These are phyloP conservation scores for Drosophila helvetica DNA, from an alignment of 2,888 invertebrate genomes.

Conservation along the genomic window DNA sequence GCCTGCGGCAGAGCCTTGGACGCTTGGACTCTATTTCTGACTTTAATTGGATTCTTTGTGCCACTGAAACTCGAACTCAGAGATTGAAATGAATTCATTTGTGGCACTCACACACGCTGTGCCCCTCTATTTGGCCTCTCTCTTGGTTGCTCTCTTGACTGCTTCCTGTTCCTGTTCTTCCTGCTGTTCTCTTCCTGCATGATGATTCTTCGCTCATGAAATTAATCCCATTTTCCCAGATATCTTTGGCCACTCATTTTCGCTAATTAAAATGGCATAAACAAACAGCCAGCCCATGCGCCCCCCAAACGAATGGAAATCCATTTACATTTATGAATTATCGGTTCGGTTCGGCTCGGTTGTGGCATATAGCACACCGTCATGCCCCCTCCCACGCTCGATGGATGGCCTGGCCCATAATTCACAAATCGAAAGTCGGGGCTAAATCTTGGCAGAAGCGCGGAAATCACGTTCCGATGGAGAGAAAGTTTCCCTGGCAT, in stretches of 20 bases:
- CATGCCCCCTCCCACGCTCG: constrained; percentile 18
- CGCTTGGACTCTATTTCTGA: constrained; percentile 18
- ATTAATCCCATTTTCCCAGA: constrained; percentile 14
- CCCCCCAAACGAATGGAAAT: constrained; percentile 14
- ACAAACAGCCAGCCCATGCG: constrained; percentile 50
- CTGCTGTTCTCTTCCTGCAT: constrained; percentile 19
- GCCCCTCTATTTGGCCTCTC: neutral
- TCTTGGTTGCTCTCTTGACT: neutral
- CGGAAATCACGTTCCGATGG: constrained; percentile 79
- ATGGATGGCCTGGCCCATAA: constrained; percentile 59
- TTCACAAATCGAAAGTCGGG: constrained; percentile 65
- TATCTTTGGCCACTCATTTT: constrained; percentile 50
- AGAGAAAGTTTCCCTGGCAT: constrained; percentile 70
- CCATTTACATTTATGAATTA: constrained; percentile 58
- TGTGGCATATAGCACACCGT: constrained; percentile 48
- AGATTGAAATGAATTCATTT: constrained; percentile 57
- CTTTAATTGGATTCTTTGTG: constrained; percentile 70
- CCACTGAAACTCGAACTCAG: constrained; percentile 6
- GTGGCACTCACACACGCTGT: constrained; percentile 4
- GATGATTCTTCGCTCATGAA: neutral
- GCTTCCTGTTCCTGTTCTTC: neutral
- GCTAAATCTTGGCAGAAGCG: constrained; percentile 72
- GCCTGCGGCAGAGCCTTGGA: constrained; percentile 36
- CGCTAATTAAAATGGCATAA: constrained; percentile 71
- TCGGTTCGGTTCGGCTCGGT: constrained; percentile 23